Evolutionary conservation across 2,797 vertebrate genomes (phyloP), one percentile per base, ranked within the genome.

Genomic region (Ara ararauna): DNA sequence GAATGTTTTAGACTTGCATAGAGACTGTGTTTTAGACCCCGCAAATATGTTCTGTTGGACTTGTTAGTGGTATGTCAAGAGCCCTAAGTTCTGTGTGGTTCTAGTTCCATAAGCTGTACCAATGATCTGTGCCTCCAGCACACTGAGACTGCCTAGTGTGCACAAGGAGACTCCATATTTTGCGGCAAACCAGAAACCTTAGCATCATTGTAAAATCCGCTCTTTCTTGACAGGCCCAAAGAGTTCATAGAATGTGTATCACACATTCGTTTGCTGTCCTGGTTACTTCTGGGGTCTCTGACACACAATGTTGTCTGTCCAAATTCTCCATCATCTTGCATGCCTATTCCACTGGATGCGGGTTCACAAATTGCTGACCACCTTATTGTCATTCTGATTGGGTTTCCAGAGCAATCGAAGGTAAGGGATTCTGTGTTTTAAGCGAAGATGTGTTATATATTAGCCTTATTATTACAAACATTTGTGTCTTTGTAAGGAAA

Each of bases 181-280:
- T 73, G 48, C 26, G 72, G 71, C 74, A 81, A 87, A 74, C 4
- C 51, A 74, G 82, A 90, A 96, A 85, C 66, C 16, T 36, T 87
- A 40, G 36, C 79, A 16, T 62, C 62, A 12, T 71, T 90, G 60
- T 94, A 85, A 95, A 78, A 67, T 81, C 45, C 32, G 30, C 94
- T 97, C 85, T 96, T 96, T 88, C 79, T 96, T 89, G 78, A 94
- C 85, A 99, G 99, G 93, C 99, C 99, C 40, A 99, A 99, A 97
- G 99, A 99, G 96, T 99, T 99, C 97, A 99, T 99, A 11, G 99
- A 99, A 97, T 99, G 99, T 76, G 99, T 99, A 84, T 99, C 99
- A 45, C 99, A 99, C 97, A 99, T 99, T 87, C 99, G 99, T 61
- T 98, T 99, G 97, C 98, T 99, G 90, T 99, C 99, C 67, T 99